Evolutionary conservation across 2,888 invertebrate genomes (phyloP), one percentile per base, ranked within the genome.

Genomic region (Cepaea hortensis): DNA sequence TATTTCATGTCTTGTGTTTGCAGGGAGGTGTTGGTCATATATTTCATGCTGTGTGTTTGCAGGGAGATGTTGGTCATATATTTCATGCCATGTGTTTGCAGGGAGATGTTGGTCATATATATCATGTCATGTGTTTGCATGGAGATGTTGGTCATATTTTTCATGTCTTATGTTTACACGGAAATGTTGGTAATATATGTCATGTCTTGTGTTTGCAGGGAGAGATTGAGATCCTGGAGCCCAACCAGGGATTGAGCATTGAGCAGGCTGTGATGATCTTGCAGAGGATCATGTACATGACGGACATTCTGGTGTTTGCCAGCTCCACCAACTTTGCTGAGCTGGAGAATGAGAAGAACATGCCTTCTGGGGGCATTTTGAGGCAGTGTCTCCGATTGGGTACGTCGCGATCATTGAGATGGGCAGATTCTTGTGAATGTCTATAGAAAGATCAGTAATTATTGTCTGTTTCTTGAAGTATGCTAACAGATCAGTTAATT

Each of bases 341-440:
- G 95, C 95, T 99, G 77, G 99, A 99, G 95, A 98, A 98, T 0
- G 99, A 99, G 95, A 99, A 99, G 95, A 99, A 99, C 94, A 99
- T 99, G 99, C 98, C 98, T 81, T 99, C 98, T 84, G 99, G 99
- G n/a, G 99, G 99, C 80, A 99, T 99, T 91, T 95, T 99, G 85
- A 95, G 99, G 87, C 99, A 99, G 95, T 99, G 99, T 94, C 96
- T 99, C 88, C 95, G 99, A 94, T 95, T 99, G 77, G 95, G 95
- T 95, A 90, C 88, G 91, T 75, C 3, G 18, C 2, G 55, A 55
- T 9, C 35, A 35, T 35, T 35, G 35, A 35, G 35, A 35, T 35
- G 35, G 35, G 35, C 35, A 35, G 35, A 35, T 35, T 35, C 35
- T 35, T 35, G 35, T 35, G 35, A 35, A 35, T 35, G 35, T 35